Conservation (phyloP, 53 echinoderm and acorn worm genomes). For the Crossaster papposus region DNA sequence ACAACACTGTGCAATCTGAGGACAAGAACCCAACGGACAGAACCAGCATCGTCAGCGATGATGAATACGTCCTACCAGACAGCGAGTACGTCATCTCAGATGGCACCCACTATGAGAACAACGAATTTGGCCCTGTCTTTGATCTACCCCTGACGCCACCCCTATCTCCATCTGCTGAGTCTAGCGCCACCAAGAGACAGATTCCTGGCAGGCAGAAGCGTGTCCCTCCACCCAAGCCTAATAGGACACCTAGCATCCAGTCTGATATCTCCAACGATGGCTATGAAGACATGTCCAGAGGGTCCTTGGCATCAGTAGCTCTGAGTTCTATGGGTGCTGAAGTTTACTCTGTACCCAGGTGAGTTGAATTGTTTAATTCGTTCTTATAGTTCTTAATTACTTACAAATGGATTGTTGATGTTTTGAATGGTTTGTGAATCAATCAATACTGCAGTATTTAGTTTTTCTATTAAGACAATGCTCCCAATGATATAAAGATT, state of each 20-base stretch:
- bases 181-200: slow-evolving; percentile 25
- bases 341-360: slow-evolving; percentile 74
- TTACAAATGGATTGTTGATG: too few species aligned
- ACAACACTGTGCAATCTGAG: slow-evolving; percentile 22
- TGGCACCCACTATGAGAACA: slow-evolving; percentile 43
- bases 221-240: slow-evolving; percentile 56
- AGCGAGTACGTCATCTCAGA: slow-evolving; percentile 34
- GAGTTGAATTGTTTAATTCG: slow-evolving; percentile 11
- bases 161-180: slow-evolving; percentile 4
- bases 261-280: slow-evolving; percentile 67
- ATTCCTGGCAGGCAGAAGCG: slow-evolving; percentile 56
- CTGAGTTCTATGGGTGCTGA: slow-evolving; percentile 48
- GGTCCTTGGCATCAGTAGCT: slow-evolving; percentile 42
- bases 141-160: slow-evolving; percentile 22
- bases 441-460: too few species aligned
- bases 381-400: not conserved
- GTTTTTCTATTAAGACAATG: too few species aligned
- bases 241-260: slow-evolving; percentile 51
- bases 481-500: too few species aligned
- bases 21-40: not conserved
- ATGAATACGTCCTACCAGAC: slow-evolving; percentile 64
- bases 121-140: not conserved
- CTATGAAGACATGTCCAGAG: slow-evolving; percentile 74
- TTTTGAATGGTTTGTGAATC: too few species aligned
- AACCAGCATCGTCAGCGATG: slow-evolving; percentile 47